These are phyloP conservation scores for Epistrophe grossulariae DNA, from an alignment of 2,888 invertebrate species.

Conservation along the genomic window DNA sequence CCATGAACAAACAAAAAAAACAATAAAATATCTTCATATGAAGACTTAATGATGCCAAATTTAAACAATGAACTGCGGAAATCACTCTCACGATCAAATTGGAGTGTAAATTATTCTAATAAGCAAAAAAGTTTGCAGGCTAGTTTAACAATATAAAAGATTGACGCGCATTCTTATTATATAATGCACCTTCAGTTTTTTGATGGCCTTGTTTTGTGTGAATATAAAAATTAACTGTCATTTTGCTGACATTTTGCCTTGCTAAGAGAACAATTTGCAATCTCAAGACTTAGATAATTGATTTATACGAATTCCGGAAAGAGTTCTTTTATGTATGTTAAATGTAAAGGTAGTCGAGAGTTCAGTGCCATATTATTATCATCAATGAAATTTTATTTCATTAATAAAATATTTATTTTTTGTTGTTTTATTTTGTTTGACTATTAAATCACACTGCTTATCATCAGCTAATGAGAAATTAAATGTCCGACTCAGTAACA, in stretches of 20 bases:
- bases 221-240: constrained; percentile 1
- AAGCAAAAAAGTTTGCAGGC: neutral
- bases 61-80: constrained; percentile 7
- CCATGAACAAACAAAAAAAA: neutral
- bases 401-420: too few species aligned
- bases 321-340: too few species aligned
- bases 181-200: constrained; percentile 1
- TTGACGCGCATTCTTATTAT: neutral
- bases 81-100: neutral
- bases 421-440: too few species aligned
- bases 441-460: too few species aligned
- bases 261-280: neutral
- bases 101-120: neutral
- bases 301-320: constrained; percentile 10
- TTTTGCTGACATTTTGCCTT: neutral
- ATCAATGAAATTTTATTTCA: neutral
- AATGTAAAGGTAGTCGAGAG: neutral
- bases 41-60: neutral
- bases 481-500: too few species aligned
- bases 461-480: too few species aligned
- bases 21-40: too few species aligned
- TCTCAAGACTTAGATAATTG: neutral
- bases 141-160: neutral
- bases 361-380: neutral
- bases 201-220: neutral